Evolutionary conservation across 2,888 invertebrate genomes (phyloP).

Genomic region (Cantharis rufa): DNA sequence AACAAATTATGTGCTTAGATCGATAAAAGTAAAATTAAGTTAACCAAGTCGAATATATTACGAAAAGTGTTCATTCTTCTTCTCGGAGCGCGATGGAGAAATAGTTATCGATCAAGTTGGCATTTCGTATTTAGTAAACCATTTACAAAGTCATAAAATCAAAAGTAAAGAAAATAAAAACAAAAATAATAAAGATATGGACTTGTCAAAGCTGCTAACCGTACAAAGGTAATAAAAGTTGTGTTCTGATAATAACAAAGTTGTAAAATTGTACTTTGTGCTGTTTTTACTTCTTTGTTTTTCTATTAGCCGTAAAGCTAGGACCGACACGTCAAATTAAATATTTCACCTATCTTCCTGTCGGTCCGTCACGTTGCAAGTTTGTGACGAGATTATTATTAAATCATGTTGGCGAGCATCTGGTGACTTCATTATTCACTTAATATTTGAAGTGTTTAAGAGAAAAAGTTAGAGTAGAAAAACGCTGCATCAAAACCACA

Average conservation of each 20-base stretch:
- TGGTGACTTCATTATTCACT: conserved; percentile 2
- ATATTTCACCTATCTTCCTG: neutral
- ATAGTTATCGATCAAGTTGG: neutral
- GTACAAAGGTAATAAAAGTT: conserved; percentile 17
- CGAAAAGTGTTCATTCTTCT: neutral
- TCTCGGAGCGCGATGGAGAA: neutral
- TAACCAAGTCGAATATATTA: neutral
- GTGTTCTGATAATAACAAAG: conserved; percentile 21
- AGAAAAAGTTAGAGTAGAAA: neutral
- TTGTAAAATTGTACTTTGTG: conserved; percentile 23
- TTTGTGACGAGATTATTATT: neutral
- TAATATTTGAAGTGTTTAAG: conserved; percentile 1
- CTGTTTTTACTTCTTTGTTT: neutral
- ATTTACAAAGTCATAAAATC: neutral
- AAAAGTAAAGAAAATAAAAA: neutral
- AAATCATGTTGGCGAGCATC: neutral
- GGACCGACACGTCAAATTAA: neutral
- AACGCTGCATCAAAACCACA: conserved; percentile 6
- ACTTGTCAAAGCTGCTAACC: conserved; percentile 15
- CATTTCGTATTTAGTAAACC: neutral
- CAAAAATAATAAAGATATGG: conserved; percentile 12
- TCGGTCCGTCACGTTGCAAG: neutral
- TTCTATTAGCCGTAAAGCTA: neutral
- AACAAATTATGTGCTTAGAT: neutral
- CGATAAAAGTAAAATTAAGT: neutral